Evolutionary conservation across 2,113 vertebrate genomes (phyloP).

Genomic region (Platysternon megacephalum): DNA sequence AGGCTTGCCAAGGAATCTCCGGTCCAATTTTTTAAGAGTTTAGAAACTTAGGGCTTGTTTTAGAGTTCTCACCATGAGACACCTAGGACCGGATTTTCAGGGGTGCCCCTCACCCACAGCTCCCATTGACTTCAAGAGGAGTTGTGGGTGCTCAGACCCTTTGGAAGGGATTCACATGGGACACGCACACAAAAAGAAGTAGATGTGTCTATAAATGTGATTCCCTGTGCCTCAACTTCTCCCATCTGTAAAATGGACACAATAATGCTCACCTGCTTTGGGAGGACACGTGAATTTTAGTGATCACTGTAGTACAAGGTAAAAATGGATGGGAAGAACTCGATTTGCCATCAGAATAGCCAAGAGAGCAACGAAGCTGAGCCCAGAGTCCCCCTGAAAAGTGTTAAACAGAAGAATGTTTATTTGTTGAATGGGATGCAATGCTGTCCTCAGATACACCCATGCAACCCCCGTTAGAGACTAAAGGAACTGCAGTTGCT

Average conservation of each 20-base stretch:
- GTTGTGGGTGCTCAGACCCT: neutral
- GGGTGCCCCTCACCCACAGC: neutral
- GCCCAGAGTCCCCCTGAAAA: neutral
- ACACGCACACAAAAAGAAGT: neutral
- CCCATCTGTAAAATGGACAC: neutral
- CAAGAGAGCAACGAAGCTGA: neutral
- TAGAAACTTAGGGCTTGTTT: neutral
- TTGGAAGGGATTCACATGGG: neutral
- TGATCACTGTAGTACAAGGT: neutral
- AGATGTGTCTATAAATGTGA: neutral
- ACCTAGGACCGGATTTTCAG: neutral
- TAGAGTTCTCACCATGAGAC: neutral
- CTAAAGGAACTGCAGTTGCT: rapidly evolving
- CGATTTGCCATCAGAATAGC: neutral
- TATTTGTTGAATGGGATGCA: neutral
- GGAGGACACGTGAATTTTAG: neutral
- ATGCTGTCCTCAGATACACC: neutral
- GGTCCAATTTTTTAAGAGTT: neutral
- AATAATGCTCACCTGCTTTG: neutral
- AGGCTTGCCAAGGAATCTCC: neutral
- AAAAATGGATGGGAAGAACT: neutral
- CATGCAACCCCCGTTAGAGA: neutral
- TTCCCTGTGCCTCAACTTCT: neutral
- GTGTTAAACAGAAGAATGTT: neutral
- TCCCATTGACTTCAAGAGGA: neutral